phyloP scores from a whole-genome alignment of 1,140 invertebrate species.

The Anthonomus grandis region DNA sequence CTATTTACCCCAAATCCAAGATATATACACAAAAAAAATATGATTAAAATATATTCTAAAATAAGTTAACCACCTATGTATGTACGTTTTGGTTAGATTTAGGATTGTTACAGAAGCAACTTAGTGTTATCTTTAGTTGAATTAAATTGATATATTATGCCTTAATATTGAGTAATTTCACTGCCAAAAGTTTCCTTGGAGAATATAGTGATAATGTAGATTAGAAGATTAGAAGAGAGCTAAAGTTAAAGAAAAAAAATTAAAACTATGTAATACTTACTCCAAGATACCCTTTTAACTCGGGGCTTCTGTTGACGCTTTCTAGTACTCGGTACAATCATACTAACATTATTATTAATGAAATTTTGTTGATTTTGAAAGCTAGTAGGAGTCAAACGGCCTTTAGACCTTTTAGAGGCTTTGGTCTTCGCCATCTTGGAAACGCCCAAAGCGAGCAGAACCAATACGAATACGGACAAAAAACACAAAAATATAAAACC shows the following conservation, averaged over 20 bases:
- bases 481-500: slow-evolving; percentile 3
- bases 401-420: slow-evolving; percentile 13
- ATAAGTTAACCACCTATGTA: no score
- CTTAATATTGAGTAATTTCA: no score
- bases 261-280: slow-evolving; percentile 30
- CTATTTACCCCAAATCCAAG: no score
- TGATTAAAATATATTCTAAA: no score
- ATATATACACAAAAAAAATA: no score
- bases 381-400: not conserved
- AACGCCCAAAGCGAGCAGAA: not conserved
- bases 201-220: no score
- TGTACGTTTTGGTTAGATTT: no score
- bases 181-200: no score
- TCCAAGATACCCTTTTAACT: slow-evolving; percentile 33
- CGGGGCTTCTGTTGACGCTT: slow-evolving; percentile 20
- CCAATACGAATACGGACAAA: not conserved
- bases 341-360: slow-evolving; percentile 1
- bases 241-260: slow-evolving; percentile 11
- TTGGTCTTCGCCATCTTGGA: slow-evolving; percentile 28
- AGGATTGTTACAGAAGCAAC: no score
- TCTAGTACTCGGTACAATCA: not conserved
- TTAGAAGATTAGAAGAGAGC: no score
- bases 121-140: no score
- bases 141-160: no score
- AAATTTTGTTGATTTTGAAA: slow-evolving; percentile 13